Conservation (phyloP, 2,113 vertebrate species). For the Suncus etruscus region DNA sequence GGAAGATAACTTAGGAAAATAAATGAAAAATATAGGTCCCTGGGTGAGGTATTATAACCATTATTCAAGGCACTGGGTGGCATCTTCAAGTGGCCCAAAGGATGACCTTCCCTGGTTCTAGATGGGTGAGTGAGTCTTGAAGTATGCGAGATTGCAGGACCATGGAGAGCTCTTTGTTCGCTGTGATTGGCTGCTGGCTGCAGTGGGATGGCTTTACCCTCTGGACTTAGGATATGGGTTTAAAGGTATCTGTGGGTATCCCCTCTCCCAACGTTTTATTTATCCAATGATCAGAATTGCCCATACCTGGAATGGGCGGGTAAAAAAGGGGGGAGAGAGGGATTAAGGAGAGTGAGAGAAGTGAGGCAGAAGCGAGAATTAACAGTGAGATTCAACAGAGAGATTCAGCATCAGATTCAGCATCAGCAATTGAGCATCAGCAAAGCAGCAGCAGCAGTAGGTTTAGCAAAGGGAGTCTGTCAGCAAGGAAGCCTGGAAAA, state of each 20-base stretch:
- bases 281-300: too few species aligned
- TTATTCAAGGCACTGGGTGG: not conserved
- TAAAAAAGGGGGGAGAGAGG: too few species aligned
- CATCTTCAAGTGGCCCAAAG: not conserved
- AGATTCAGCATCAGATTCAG: too few species aligned
- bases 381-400: too few species aligned
- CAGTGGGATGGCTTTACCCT: not conserved
- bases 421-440: too few species aligned
- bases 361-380: too few species aligned
- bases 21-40: conserved; percentile 11
- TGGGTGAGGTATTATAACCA: not conserved
- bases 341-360: too few species aligned
- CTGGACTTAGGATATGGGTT: not conserved
- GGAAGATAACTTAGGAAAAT: not conserved
- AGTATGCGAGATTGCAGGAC: not conserved
- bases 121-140: not conserved
- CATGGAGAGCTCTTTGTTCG: conserved; percentile 63
- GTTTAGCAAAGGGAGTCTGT: too few species aligned
- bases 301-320: too few species aligned
- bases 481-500: too few species aligned
- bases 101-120: not conserved
- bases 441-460: too few species aligned
- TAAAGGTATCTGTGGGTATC: not conserved
- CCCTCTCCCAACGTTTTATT: too few species aligned
- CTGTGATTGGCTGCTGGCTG: not conserved